phyloP scores from a whole-genome alignment of 2,797 vertebrate genomes.

The Atherinosoma microstoma region DNA sequence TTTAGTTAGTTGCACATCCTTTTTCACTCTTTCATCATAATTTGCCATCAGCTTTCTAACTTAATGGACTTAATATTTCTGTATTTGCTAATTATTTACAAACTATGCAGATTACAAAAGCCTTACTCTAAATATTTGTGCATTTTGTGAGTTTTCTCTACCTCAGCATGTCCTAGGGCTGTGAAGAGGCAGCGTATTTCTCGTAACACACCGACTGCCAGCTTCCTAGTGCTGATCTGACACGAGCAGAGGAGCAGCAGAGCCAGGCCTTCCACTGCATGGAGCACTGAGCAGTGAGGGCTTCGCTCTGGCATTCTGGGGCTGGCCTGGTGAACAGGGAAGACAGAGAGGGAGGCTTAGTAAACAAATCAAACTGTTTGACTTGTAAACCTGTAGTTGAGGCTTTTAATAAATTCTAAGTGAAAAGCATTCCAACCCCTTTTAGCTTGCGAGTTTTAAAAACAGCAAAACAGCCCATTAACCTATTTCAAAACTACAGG shows the following conservation, averaged over 20 bases:
- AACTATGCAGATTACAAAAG: neutral
- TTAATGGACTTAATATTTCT: neutral
- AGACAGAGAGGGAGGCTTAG: neutral
- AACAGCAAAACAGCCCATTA: neutral
- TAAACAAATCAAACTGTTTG: neutral
- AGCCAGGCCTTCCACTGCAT: constrained; percentile 95
- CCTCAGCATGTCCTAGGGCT: constrained; percentile 95
- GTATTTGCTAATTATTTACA: neutral
- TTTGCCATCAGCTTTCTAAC: constrained; percentile 6
- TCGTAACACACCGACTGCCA: constrained; percentile 93
- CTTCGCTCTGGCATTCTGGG: constrained; percentile 90
- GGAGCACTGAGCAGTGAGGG: constrained; percentile 93
- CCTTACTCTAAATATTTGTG: neutral
- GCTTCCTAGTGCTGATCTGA: constrained; percentile 94
- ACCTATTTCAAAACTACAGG: too few relatives aligned
- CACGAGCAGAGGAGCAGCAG: constrained; percentile 96
- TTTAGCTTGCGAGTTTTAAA: neutral
- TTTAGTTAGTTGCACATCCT: neutral
- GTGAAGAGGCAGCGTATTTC: constrained; percentile 95
- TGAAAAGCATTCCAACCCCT: neutral
- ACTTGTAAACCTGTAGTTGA: constrained; percentile 3
- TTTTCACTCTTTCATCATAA: neutral
- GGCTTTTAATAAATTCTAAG: neutral
- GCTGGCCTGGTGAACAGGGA: constrained; percentile 79
- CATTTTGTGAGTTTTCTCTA: constrained; percentile 64